Percentiles rank a stretch among this genome's conserved stretches.
Conservation (phyloP, 2,797 vertebrate species). For the Heterohyrax brucei region DNA sequence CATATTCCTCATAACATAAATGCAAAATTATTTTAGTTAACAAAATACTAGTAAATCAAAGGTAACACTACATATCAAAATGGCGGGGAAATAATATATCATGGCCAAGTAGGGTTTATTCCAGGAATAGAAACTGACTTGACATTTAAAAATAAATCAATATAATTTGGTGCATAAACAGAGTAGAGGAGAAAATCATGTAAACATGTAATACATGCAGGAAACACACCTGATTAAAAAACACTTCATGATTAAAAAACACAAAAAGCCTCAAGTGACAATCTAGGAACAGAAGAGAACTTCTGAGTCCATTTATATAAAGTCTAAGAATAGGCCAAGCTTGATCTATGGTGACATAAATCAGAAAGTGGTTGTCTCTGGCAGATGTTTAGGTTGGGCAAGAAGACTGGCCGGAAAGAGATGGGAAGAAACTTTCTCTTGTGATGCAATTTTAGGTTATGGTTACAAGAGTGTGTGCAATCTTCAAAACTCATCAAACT, state of each 20-base stretch:
- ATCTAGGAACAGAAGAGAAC: conserved; percentile 9
- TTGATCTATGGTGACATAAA: background rate
- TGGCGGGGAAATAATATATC: background rate
- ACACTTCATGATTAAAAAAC: conserved; percentile 10
- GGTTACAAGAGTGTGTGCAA: background rate
- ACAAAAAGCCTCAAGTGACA: background rate
- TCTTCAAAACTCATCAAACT: background rate
- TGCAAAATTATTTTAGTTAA: background rate
- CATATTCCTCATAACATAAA: background rate
- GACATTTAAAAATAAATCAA: background rate
- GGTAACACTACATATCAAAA: background rate
- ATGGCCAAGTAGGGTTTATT: background rate
- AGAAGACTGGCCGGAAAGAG: background rate
- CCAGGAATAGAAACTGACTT: background rate
- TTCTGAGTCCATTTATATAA: background rate
- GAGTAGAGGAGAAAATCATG: background rate
- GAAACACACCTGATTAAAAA: conserved; percentile 46
- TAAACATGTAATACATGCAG: background rate
- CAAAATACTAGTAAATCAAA: background rate
- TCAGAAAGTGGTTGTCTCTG: background rate
- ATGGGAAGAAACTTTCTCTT: background rate
- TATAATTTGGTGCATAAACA: background rate
- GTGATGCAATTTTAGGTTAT: background rate
- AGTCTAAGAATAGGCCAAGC: background rate
- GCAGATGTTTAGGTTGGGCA: background rate